Conservation (phyloP, 2,797 vertebrate genomes). For the Lacerta bilineata region DNA sequence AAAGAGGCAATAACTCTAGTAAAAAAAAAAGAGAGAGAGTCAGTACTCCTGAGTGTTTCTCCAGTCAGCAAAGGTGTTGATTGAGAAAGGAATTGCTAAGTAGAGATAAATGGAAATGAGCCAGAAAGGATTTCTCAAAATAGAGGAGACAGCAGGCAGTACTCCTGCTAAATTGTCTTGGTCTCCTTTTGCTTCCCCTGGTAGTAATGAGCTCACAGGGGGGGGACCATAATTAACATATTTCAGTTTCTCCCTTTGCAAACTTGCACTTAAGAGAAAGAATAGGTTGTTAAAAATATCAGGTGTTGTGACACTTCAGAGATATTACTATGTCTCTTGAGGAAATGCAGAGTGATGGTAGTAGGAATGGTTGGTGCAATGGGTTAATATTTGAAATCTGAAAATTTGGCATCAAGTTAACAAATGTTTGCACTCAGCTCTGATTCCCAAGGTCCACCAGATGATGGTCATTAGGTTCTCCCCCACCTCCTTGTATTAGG, state of each 20-base stretch:
- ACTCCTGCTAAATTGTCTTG: constrained; percentile 19
- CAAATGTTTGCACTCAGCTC: neutral
- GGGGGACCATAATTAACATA: constrained; percentile 11
- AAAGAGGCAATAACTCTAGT: constrained; percentile 6
- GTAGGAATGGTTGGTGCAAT: neutral
- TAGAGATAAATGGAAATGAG: constrained; percentile 27
- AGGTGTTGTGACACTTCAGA: constrained; percentile 30
- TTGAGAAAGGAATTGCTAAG: constrained; percentile 25
- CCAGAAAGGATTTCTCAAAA: neutral
- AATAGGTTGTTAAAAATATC: constrained; percentile 15
- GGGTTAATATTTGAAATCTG: constrained; percentile 24
- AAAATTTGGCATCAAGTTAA: neutral
- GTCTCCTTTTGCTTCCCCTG: neutral
- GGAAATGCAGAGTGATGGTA: neutral
- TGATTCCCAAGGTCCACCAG: neutral
- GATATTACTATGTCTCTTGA: neutral
- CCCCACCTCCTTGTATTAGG: neutral
- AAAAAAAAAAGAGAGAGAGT: neutral
- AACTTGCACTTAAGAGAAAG: constrained; percentile 20
- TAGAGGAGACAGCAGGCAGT: neutral
- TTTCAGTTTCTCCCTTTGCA: constrained; percentile 24
- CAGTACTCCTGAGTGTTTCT: constrained; percentile 25
- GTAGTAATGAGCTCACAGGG: constrained; percentile 19
- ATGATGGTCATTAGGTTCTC: neutral
- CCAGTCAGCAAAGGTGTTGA: constrained; percentile 34